Percentiles rank a stretch among this genome's conserved stretches.
phyloP scores from a whole-genome alignment of 2,113 vertebrate species.

The Neoarius graeffei region DNA sequence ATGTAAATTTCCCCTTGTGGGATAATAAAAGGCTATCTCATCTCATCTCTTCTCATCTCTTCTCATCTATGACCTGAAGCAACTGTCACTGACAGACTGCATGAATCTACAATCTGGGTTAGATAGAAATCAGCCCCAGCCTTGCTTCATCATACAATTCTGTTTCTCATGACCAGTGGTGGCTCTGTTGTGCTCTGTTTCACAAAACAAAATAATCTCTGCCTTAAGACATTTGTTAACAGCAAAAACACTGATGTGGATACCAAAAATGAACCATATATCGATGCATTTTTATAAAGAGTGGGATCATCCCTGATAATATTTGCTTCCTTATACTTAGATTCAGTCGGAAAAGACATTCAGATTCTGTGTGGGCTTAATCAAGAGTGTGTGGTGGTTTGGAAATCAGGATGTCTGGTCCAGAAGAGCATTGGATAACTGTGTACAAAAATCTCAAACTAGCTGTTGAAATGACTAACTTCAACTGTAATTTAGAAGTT shows the following conservation, averaged over 20 bases:
- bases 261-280: not conserved
- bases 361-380: not conserved
- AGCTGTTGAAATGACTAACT: constrained; percentile 42
- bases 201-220: not conserved
- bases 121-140: not conserved
- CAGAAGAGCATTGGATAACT: constrained; percentile 18
- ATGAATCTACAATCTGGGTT: not conserved
- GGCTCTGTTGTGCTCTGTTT: not conserved
- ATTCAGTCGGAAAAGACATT: not conserved
- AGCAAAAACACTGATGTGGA: not conserved
- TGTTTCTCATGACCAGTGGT: not conserved
- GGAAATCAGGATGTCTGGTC: constrained; percentile 35
- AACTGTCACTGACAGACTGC: not conserved
- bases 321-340: not conserved
- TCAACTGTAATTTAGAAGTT: constrained; percentile 34
- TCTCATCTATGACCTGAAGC: not conserved
- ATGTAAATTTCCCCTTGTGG: too few species aligned
- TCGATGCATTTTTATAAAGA: not conserved
- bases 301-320: not conserved
- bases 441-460: constrained; percentile 29
- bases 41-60: too few species aligned
- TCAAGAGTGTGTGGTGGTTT: constrained; percentile 39
- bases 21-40: too few species aligned
- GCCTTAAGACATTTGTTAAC: not conserved
- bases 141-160: not conserved